Base-by-base conservation (phyloP, 1,140 invertebrate genomes). In the Aphaenogaster ashmeadi region DNA sequence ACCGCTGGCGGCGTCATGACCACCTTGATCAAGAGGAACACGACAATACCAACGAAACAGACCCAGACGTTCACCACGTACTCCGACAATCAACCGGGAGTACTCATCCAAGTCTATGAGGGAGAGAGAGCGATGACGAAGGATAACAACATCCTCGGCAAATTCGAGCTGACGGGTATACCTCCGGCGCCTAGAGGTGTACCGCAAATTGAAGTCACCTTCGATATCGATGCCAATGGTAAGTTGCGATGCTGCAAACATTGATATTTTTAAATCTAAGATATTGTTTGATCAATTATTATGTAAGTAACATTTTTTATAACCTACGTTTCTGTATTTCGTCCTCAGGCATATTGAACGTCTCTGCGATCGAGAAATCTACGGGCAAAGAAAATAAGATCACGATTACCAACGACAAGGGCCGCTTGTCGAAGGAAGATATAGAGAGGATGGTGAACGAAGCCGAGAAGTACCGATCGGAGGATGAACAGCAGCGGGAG, bases 351-450 rank as follows among this genome's bases (percentile, higher is more conserved):
- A 97, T 98, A 50, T 94, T 98, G 0, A 95, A 94, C 77, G 97
- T 97, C 6, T 96, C 96, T 0, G 96, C 96, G 0, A 94, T 96
- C 69, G 96, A 96, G 52, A 96, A 94, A 77, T 96, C 96, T 9
- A 96, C 96, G 0, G 96, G 96, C 0, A 97, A 97, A 80, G 96
- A 96, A 2, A 97, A 98, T 92, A 97, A 98, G 91, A 98, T 98
- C 89, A 98, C 97, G 21, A 98, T 98, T 86, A 98, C 97, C 36
- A 98, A 98, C 92, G 98, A 98, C 93, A 98, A 98, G 92, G 97
- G 98, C 33, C 96, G 98, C 69, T 94, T 98, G 2, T 97, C 96
- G 8, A 98, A 98, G 92, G 97, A 98, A 41, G 98, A 98, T 86
- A 98, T 98, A 91, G 97, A 98, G 64, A 96, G 97, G 60, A 98